These are phyloP conservation scores for Sarcophilus harrisii DNA, from an alignment of 2,797 vertebrate species.

Conservation along the genomic window DNA sequence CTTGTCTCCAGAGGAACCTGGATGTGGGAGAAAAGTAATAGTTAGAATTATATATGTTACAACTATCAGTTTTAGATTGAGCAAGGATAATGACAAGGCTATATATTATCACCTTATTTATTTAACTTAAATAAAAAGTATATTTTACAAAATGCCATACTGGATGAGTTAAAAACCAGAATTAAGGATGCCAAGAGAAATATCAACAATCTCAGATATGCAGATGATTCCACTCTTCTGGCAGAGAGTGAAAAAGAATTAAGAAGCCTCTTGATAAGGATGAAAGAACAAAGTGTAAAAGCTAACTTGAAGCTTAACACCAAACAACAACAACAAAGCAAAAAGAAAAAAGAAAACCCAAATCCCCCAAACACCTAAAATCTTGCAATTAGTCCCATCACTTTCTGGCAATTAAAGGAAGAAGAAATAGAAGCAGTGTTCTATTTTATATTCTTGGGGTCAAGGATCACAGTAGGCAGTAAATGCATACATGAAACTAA, in stretches of 20 bases:
- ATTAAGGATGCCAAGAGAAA: neutral
- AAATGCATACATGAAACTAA: neutral
- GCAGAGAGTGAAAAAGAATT: neutral
- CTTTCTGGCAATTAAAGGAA: neutral
- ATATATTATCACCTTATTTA: neutral
- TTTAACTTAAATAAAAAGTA: neutral
- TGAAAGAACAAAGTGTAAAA: neutral
- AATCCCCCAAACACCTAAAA: neutral
- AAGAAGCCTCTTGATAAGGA: neutral
- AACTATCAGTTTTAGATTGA: neutral
- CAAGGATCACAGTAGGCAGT: neutral
- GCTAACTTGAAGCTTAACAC: neutral
- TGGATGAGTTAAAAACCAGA: neutral
- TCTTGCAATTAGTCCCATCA: neutral
- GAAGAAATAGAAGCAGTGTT: neutral
- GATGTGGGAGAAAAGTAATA: neutral
- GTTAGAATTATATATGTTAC: neutral
- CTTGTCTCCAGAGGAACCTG: neutral
- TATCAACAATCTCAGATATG: neutral
- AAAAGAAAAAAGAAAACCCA: too few species aligned
- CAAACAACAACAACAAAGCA: too few species aligned
- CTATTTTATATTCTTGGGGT: neutral
- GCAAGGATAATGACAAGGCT: neutral
- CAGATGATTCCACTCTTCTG: too few species aligned
- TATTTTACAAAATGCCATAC: neutral